phyloP scores from a whole-genome alignment of 2,113 vertebrate species.

The Pterocles gutturalis region DNA sequence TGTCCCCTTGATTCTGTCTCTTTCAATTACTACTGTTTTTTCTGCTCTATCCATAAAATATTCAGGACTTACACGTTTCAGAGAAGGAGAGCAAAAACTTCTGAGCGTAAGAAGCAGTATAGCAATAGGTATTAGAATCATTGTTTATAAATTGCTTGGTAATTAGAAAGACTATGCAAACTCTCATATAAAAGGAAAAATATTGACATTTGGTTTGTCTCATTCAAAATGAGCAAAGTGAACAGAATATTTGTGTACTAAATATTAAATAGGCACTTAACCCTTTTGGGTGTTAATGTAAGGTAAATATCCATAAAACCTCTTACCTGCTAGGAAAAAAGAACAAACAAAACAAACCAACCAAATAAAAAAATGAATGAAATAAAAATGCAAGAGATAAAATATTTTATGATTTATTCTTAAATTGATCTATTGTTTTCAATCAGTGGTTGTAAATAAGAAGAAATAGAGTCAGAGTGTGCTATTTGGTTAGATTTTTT shows the following conservation, averaged over 20 bases:
- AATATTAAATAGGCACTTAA: background rate
- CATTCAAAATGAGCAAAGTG: background rate
- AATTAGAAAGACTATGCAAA: background rate
- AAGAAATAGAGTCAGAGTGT: background rate
- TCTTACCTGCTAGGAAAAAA: background rate
- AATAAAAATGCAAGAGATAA: background rate
- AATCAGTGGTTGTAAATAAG: background rate
- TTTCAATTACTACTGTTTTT: background rate
- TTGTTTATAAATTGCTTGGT: background rate
- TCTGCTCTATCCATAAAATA: background rate
- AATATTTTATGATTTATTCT: background rate
- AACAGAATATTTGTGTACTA: background rate
- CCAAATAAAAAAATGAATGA: background rate
- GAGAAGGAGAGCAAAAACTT: background rate
- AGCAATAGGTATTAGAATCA: background rate
- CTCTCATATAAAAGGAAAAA: background rate
- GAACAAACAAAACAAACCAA: background rate
- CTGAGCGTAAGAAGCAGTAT: background rate
- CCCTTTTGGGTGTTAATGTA: background rate
- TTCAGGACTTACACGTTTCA: background rate
- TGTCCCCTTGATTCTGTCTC: background rate
- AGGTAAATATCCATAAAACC: background rate
- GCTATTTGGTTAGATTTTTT: background rate
- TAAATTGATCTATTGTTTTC: background rate
- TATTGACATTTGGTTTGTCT: fast-evolving